phyloP scores from a whole-genome alignment of 2,888 invertebrate species.

The Trisateles emortualis region DNA sequence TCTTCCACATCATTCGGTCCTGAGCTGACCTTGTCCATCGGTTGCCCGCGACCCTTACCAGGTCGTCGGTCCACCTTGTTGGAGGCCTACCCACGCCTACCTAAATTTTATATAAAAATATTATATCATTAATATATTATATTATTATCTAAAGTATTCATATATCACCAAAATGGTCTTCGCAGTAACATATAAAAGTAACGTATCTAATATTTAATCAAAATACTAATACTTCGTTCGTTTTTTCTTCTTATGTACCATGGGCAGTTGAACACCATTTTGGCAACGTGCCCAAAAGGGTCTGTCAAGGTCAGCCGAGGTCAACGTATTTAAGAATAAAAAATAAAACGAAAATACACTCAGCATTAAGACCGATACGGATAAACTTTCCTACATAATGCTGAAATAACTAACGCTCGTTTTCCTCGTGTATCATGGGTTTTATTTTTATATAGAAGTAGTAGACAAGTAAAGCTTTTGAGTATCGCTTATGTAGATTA shows the following conservation, averaged over 20 bases:
- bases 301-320: constrained; percentile 33
- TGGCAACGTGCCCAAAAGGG: constrained; percentile 33
- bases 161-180: neutral
- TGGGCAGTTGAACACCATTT: constrained; percentile 37
- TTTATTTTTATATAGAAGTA: neutral
- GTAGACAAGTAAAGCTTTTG: neutral
- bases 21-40: no score
- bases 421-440: neutral
- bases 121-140: constrained; percentile 2
- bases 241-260: constrained; percentile 12
- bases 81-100: no score
- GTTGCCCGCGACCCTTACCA: no score
- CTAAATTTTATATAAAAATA: no score
- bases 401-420: constrained; percentile 1
- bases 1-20: no score
- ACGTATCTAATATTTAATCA: constrained; percentile 21
- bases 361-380: constrained; percentile 11
- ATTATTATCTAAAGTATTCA: constrained; percentile 4
- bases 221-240: constrained; percentile 14
- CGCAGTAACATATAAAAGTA: constrained; percentile 17
- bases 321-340: constrained; percentile 30
- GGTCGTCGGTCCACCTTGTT: no score
- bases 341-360: constrained; percentile 16
- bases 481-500: no score
- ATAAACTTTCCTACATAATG: constrained; percentile 13